Base-by-base conservation (phyloP, 1,140 invertebrate species). In the Scylla paramamosain region DNA sequence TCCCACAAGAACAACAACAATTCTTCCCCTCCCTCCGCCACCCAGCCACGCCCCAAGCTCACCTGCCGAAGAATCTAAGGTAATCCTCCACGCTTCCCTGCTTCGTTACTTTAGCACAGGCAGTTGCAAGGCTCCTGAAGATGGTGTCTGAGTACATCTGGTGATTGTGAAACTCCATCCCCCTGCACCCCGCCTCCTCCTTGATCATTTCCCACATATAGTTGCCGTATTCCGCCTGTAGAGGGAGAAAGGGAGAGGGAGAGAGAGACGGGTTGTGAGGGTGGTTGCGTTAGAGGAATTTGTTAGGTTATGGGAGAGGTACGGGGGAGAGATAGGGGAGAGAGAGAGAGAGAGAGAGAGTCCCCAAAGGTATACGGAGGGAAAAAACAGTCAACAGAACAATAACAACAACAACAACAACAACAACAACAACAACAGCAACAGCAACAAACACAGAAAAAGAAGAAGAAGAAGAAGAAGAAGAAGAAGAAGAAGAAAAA, bases 61-160 rank as follows among this genome's bases (percentile, higher is more conserved):
- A 95, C 94, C 94, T 95, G 89, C 94, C 94, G 31, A 95, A 95
- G 82, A 92, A 87, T 45, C 94, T 52, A n/a, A 95, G 48, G 90
- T 95, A 83, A 39, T 95, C 94, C 25, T 92, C 52, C 20, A 48
- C 90, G 25, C 91, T 89, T 4, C 94, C 94, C 14, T 92, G 89
- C 0, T 48, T 31, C 77, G 77, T 46, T 46, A 95, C 31, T 25
- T 39, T 46, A 2, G 94, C 89, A 31, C 94, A 95, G 6, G 94
- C 89, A 7, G n/a, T 92, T 29, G 94, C 94, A 45, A 95, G 89
- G 45, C 67, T 90, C 0, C 89, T 25, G 90, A 95, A 92, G 89
- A 95, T 16, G 29, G 67, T 67, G 83, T 95, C 94, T 0, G 90
- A 32, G 48, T 95, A 95, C 82, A 77, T 87, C 25, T 95, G 90